Base-by-base conservation (phyloP, 2,888 invertebrate genomes). In the Lasioglossum morio region DNA sequence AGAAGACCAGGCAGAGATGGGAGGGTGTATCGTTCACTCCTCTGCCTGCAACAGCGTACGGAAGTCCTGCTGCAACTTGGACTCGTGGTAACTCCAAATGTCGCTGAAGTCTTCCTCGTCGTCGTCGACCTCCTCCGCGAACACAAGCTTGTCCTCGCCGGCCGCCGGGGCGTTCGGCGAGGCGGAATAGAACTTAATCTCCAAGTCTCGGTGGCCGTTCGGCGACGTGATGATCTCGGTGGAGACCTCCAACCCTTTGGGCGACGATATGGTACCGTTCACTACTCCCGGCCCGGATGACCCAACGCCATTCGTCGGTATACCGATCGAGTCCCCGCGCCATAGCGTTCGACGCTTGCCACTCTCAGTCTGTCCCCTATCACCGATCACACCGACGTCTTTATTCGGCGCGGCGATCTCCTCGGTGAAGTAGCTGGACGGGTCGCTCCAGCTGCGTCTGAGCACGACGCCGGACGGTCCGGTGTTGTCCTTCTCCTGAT, bases 141-240 rank as follows among this genome's bases (percentile, higher is more conserved):
- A 90, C 4, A 88, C 79, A 12, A 88, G 72, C 78, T 93, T 93
- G 81, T 93, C 92, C 48, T 93, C 93, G 5, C 93, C 94, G 40
- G 88, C 53, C 10, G 95, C 93, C 90, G 95, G 94, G 66, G 91
- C 88, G 90, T 96, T 95, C 88, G 96, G 96, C 93, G 96, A 96
- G 91, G 97, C 96, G 90, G 97, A 97, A 95, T 97, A 97, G 95
- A 98, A 97, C 94, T 97, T 97, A 91, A 98, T 98, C 95, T 98
- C 97, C 94, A 98, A 95, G 95, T 97, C 98, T 85, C 97, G 96
- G 94, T 97, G 97, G 72, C 97, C 97, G 94, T 97, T 97, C 90
- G 97, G 96, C 72, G 97, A 97, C 43, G 97, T 97, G 89, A 98
- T 97, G 91, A 98, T 98, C 93, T 97, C 97, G 57, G 97, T 97